These are phyloP conservation scores for Alviniconcha marisindica DNA, from an alignment of 1,140 invertebrate genomes.

Conservation along the genomic window DNA sequence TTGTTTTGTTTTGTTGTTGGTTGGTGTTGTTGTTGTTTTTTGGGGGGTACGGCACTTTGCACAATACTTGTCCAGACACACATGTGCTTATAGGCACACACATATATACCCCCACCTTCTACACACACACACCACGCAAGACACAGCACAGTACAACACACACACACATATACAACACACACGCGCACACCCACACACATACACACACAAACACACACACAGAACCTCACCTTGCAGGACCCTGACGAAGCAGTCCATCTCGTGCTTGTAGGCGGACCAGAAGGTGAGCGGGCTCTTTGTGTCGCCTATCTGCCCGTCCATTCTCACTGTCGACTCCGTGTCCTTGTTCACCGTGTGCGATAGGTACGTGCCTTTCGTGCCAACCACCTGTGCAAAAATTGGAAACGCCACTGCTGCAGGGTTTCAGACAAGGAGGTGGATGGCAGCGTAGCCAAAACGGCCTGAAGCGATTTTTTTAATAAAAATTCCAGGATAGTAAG, in stretches of 20 bases:
- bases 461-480: too few species aligned
- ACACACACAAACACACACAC: not conserved
- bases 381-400: slow-evolving; percentile 11
- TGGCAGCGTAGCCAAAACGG: too few species aligned
- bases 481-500: too few species aligned
- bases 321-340: not conserved
- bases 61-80: not conserved
- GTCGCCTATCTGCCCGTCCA: slow-evolving; percentile 13
- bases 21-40: too few species aligned
- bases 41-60: too few species aligned
- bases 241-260: slow-evolving; percentile 33
- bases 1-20: too few species aligned
- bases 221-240: slow-evolving; percentile 13
- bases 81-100: too few species aligned
- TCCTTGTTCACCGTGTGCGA: not conserved
- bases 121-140: not conserved
- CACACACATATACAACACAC: too few species aligned
- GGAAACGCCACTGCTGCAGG: too few species aligned
- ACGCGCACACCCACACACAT: not conserved
- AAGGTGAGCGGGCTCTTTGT: not conserved
- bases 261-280: slow-evolving; percentile 9
- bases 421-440: too few species aligned
- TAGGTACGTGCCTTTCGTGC: slow-evolving; percentile 6
- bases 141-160: too few species aligned
- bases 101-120: not conserved